Conservation (phyloP, 1,140 invertebrate genomes). For the Bombus waltoni region DNA sequence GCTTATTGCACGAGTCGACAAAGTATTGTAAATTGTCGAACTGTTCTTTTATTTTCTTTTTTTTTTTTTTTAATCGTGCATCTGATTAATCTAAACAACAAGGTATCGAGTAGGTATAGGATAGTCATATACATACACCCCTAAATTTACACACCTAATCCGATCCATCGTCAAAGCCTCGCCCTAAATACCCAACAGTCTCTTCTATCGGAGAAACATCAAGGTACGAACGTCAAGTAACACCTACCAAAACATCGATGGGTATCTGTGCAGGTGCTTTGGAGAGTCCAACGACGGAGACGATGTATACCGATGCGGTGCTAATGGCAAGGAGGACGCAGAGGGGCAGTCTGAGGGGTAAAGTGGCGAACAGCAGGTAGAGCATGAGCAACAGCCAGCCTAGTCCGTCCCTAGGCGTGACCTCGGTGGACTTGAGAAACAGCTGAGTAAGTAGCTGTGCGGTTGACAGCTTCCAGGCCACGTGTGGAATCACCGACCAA, state of each 20-base stretch:
- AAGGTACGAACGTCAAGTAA: neutral
- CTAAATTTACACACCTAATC: neutral
- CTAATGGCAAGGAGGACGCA: conserved; percentile 85
- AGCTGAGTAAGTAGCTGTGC: conserved; percentile 85
- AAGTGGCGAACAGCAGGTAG: conserved; percentile 92
- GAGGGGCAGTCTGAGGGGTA: conserved; percentile 88
- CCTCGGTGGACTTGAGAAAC: conserved; percentile 83
- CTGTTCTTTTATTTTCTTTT: neutral
- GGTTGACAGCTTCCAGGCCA: conserved; percentile 86
- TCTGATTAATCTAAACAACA: too few relatives aligned
- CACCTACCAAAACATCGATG: conserved; percentile 84
- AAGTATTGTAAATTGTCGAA: too few relatives aligned
- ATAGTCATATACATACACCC: neutral
- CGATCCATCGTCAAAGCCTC: neutral
- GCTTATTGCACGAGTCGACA: too few relatives aligned
- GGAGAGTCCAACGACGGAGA: conserved; percentile 83
- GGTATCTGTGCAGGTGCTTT: conserved; percentile 74
- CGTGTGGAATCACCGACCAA: conserved; percentile 84
- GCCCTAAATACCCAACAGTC: neutral
- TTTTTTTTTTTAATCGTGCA: neutral
- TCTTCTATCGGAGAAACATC: neutral
- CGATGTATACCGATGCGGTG: conserved; percentile 85
- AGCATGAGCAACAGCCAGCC: conserved; percentile 92
- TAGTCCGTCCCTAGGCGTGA: conserved; percentile 84
- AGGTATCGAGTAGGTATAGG: too few relatives aligned